Evolutionary conservation across 2,113 vertebrate genomes (phyloP), one percentile per base, ranked within the genome.

Genomic region (Tetrao urogallus): DNA sequence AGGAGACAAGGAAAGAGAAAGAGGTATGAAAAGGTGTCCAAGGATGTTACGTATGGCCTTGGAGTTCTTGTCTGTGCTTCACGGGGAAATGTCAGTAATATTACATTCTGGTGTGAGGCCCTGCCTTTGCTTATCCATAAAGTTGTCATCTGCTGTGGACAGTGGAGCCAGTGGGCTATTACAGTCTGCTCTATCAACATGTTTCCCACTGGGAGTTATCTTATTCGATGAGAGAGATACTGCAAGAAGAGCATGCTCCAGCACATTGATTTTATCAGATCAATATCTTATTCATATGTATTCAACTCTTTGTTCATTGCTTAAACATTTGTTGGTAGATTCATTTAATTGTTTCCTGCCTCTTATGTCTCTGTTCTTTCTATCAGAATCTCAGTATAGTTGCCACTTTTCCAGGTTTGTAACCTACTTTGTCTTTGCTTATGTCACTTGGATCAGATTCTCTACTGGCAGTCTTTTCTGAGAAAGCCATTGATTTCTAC

Each of bases 1-100:
- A 86, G 27, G 42, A 45, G 63, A 57, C 30, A 88, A 25, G 45
- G 34, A 54, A 89, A 32, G 12, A 72, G 11, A 86, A 63, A 18
- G 32, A 73, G 0, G 0, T 21, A 43, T 87, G 67, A 92, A 61
- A 79, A 61, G 10, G 11, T 47, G 28, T 16, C 5, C 14, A 11
- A 27, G 7, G 14, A 27, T n/a, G 64, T 45, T 27, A 25, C 13
- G 21, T 36, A 17, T 5, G 61, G 47, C n/a, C 14, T 40, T 47
- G n/a, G 22, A 82, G 30, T 32, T 70, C 63, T 70, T 24, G 5
- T 8, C 45, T 67, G 36, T 73, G 20, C 43, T 66, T 50, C 20
- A 13, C 12, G 17, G 21, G 57, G 61, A 50, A 38, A 22, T 11
- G 8, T 8, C 43, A 38, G 13, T 14, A 7, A 10, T 45, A 7